Percentiles rank a stretch among this genome's conserved stretches.
Evolutionary conservation across 2,888 invertebrate genomes (phyloP).

Genomic region (Scaptomyza tumidula): DNA sequence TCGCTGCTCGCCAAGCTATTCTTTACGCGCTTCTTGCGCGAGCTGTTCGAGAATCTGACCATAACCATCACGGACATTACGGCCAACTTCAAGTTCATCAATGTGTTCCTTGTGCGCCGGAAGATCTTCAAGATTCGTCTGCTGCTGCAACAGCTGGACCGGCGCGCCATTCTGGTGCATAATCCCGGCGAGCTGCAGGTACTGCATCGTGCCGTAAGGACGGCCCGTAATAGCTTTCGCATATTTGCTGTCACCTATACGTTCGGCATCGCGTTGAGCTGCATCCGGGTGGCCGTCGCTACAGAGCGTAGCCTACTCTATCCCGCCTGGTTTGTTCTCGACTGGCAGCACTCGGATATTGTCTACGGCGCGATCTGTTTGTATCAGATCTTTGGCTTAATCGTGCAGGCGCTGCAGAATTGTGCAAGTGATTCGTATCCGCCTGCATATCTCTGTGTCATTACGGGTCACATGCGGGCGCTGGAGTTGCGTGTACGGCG

Average conservation of each 20-base stretch:
- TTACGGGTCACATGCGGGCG: slow-evolving; percentile 78
- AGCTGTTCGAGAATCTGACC: slow-evolving; percentile 80
- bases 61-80: slow-evolving; percentile 80
- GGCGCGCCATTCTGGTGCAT: slow-evolving; percentile 36
- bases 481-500: slow-evolving; percentile 73
- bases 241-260: slow-evolving; percentile 71
- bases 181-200: slow-evolving; percentile 53
- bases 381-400: slow-evolving; percentile 77
- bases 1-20: slow-evolving; percentile 76
- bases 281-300: slow-evolving; percentile 62
- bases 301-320: slow-evolving; percentile 67
- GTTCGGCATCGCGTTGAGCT: slow-evolving; percentile 69
- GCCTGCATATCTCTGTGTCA: slow-evolving; percentile 75
- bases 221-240: slow-evolving; percentile 63
- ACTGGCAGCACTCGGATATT: slow-evolving; percentile 67
- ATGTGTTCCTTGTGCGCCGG: slow-evolving; percentile 72
- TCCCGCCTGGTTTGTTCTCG: slow-evolving; percentile 81
- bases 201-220: slow-evolving; percentile 56
- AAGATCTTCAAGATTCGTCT: slow-evolving; percentile 65
- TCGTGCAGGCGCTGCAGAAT: slow-evolving; percentile 79
- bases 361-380: slow-evolving; percentile 56
- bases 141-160: slow-evolving; percentile 45
- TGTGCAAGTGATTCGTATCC: slow-evolving; percentile 83
- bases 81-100: slow-evolving; percentile 80
- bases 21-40: slow-evolving; percentile 61